Evolutionary conservation across 2,113 vertebrate genomes (phyloP), one percentile per base, ranked within the genome.

Genomic region (Xiphias gladius): DNA sequence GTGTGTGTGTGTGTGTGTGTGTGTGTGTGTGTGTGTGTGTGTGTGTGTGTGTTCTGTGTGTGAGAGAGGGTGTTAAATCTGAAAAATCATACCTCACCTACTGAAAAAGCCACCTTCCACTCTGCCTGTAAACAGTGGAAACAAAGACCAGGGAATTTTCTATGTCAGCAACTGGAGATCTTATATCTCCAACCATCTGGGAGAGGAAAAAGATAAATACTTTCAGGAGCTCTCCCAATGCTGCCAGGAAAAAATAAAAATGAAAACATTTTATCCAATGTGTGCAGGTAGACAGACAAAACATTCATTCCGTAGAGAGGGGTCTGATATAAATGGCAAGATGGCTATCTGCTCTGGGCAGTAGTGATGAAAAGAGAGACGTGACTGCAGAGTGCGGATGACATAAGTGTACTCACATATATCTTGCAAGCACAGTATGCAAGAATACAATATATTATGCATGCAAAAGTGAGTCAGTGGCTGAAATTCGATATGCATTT

Each of bases 121-220:
- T 87, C 74, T 59, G 72, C 79, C 86, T 82, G 87, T 83, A 89
- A 90, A 75, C 73, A 48, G 35, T 57, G 73, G 79, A 90, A 87
- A 92, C 87, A 89, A 89, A 84, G 76, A 82, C 74, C 80, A 52
- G 69, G 67, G 71, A 71, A 85, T 28, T 12, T 69, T 90, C 54
- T 62, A 28, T 88, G 81, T 77, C 83, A 87, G 81, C 75, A 72
- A 67, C 75, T 79, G 76, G 84, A 79, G 78, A 76, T 80, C 87
- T 72, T 76, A 84, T 86, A 87, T 92, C 86, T 73, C 62, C 75
- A 82, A 69, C 77, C 88, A 89, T 91, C 84, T 88, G 83, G 76
- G 80, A 88, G 80, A 70, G 26, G 76, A 62, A 67, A 82, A 37
- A 74, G 72, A 84, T 54, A 88, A 65, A 72, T 55, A 43, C 64